Evolutionary conservation across 2,113 vertebrate genomes (phyloP).

Genomic region (Camelus bactrianus): DNA sequence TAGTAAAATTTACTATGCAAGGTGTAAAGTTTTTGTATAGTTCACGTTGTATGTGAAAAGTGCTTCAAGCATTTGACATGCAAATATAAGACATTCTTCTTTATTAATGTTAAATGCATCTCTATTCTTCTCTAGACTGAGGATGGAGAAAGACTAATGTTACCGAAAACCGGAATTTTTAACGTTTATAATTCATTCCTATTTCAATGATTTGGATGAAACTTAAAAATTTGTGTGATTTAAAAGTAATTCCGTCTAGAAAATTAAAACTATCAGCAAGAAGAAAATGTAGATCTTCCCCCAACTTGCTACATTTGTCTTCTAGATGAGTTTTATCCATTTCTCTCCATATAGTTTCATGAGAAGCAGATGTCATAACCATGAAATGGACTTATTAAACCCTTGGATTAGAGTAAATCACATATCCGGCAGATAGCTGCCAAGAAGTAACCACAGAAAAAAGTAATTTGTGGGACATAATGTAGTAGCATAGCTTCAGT

Average conservation of each 20-base stretch:
- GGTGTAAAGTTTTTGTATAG: neutral
- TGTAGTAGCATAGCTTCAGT: neutral
- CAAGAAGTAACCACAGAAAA: neutral
- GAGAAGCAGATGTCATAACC: neutral
- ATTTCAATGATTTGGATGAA: neutral
- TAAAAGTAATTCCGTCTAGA: neutral
- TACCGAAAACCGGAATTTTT: neutral
- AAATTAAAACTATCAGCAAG: slow-evolving; percentile 44
- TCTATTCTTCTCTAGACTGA: neutral
- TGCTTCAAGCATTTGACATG: neutral
- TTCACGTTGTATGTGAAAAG: neutral
- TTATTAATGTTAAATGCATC: neutral
- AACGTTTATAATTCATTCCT: neutral
- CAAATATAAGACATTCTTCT: neutral
- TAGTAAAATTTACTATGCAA: neutral
- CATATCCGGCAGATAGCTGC: neutral
- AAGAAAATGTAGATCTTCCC: neutral
- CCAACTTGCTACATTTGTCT: neutral
- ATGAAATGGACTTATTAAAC: slow-evolving; percentile 46
- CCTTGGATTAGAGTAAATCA: neutral
- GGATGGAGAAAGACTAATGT: neutral
- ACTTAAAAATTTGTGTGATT: neutral
- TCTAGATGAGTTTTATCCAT: neutral
- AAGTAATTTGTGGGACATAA: neutral
- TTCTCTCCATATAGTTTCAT: neutral